phyloP scores from a whole-genome alignment of 2,113 vertebrate genomes.

The Corythaeola cristata region DNA sequence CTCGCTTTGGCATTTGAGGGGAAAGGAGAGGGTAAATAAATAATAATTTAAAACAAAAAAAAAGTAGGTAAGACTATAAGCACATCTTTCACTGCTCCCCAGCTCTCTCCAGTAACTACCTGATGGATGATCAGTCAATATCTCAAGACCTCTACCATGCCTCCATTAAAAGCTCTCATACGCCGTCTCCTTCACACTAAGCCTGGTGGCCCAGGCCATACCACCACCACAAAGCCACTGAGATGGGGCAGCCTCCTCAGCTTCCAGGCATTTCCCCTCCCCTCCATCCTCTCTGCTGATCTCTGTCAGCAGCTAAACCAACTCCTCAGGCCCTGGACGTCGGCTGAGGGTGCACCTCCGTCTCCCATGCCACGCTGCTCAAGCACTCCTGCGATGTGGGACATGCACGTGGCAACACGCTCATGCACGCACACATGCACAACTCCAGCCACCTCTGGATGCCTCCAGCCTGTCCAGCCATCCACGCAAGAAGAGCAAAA shows the following conservation, averaged over 20 bases:
- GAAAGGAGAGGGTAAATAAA: conserved; percentile 35
- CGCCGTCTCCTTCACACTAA: neutral
- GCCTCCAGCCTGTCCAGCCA: neutral
- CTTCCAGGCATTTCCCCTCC: neutral
- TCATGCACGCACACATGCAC: neutral
- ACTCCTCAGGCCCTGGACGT: neutral
- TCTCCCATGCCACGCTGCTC: neutral
- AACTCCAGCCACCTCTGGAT: neutral
- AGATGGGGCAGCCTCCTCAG: neutral
- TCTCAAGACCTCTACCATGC: neutral
- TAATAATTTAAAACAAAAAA: neutral
- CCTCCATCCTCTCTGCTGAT: neutral
- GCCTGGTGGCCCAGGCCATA: neutral
- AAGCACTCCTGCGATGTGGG: neutral
- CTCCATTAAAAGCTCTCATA: neutral
- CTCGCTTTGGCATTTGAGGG: neutral
- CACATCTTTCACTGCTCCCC: neutral
- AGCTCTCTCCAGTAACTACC: neutral
- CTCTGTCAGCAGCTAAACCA: neutral
- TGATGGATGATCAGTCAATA: neutral
- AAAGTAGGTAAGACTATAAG: neutral
- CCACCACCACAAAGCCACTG: neutral
- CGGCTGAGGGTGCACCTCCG: neutral
- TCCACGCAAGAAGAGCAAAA: neutral
- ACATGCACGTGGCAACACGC: neutral